phyloP scores from a whole-genome alignment of 1,140 invertebrate genomes.

The Drosophila nigrodunni region DNA sequence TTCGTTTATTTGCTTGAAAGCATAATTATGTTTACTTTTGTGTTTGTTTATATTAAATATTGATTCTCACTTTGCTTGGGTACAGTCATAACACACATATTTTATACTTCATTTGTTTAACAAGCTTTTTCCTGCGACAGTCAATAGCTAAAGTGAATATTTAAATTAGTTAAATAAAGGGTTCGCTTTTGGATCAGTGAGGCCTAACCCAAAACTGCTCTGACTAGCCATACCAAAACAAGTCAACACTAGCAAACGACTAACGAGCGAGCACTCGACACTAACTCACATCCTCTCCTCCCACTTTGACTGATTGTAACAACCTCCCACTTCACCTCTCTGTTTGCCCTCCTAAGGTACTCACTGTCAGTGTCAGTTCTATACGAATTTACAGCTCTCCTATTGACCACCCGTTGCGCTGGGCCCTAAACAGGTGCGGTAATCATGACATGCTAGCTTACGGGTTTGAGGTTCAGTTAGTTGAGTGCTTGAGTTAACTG shows the following conservation, averaged over 20 bases:
- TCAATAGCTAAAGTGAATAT: neutral
- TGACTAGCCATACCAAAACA: slow-evolving; percentile 22
- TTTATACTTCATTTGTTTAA: too few species aligned
- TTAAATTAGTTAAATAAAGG: neutral
- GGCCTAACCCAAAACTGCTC: slow-evolving; percentile 5
- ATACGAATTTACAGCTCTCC: neutral
- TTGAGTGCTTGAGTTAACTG: slow-evolving; percentile 26
- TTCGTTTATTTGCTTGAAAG: too few species aligned
- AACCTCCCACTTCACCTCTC: neutral
- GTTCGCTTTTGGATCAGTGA: neutral
- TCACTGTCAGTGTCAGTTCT: slow-evolving; percentile 17
- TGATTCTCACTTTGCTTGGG: too few species aligned
- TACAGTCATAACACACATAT: too few species aligned
- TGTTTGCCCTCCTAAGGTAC: neutral
- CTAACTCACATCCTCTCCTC: slow-evolving; percentile 8
- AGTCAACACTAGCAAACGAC: slow-evolving; percentile 37
- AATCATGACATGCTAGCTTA: slow-evolving; percentile 32
- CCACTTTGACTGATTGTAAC: neutral
- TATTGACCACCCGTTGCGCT: slow-evolving; percentile 9
- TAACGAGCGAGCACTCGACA: slow-evolving; percentile 52
- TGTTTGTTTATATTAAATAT: too few species aligned
- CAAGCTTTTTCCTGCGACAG: too few species aligned
- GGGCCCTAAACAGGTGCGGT: slow-evolving; percentile 21
- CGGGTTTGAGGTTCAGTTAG: slow-evolving; percentile 21
- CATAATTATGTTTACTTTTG: too few species aligned